Evolutionary conservation across 1,140 invertebrate genomes (phyloP).

Genomic region (Brachionus rubens): DNA sequence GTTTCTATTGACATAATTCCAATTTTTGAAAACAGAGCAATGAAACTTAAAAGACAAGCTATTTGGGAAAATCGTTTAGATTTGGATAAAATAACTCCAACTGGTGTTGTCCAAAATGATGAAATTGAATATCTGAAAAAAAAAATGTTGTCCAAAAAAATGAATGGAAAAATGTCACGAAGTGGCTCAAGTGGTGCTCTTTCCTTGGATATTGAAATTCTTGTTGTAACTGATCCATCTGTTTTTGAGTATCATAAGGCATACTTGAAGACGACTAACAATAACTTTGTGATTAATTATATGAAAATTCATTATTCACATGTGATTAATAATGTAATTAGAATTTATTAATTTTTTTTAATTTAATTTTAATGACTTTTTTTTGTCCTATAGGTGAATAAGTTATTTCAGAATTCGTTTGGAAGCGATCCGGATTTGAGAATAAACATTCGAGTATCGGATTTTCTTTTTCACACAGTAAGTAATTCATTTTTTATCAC

Average conservation of each 20-base stretch:
- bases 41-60: not conserved
- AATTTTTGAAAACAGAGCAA: not conserved
- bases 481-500: not conserved
- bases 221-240: not conserved
- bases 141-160: not conserved
- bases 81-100: not conserved
- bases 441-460: not conserved
- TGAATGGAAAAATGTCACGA: not conserved
- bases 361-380: not conserved
- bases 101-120: not conserved
- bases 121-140: not conserved
- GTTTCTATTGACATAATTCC: not conserved
- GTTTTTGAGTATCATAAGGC: not conserved
- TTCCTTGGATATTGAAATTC: not conserved
- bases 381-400: not conserved
- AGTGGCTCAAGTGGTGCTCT: not conserved
- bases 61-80: not conserved
- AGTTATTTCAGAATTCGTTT: not conserved
- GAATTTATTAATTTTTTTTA: not conserved
- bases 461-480: not conserved
- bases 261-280: not conserved
- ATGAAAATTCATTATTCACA: constrained; percentile 24
- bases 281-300: not conserved
- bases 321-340: not conserved
- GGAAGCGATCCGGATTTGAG: not conserved